A percentile compares a stretch with the other conserved stretches of the same genome.
phyloP scores from a whole-genome alignment of 2,888 invertebrate species.

The Zaprionus lineosus region DNA sequence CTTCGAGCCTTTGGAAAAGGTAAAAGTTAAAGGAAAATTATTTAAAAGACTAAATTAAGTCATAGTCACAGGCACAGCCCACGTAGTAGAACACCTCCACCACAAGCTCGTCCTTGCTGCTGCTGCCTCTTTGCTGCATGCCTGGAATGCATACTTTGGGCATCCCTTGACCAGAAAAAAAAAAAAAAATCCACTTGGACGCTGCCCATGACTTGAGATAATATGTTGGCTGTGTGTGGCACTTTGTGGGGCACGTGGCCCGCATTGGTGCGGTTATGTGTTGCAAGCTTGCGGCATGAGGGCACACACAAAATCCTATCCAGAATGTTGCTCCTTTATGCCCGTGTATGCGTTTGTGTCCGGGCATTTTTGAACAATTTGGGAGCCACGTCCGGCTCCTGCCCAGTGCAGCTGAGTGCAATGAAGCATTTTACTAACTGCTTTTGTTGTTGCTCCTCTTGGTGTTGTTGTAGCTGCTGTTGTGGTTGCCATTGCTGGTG shows the following conservation, averaged over 20 bases:
- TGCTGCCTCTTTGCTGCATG: no score
- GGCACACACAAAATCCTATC: constrained; percentile 10
- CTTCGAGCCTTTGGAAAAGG: no score
- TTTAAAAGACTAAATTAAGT: no score
- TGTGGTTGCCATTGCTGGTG: not conserved
- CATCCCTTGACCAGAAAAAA: not conserved
- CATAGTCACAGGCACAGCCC: no score
- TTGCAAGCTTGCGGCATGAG: constrained; percentile 16
- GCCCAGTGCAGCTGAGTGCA: constrained; percentile 38
- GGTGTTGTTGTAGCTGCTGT: not conserved
- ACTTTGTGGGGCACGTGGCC: constrained; percentile 12
- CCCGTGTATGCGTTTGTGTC: constrained; percentile 1
- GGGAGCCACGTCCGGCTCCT: constrained; percentile 25
- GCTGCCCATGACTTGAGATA: not conserved
- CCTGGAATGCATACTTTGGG: not conserved
- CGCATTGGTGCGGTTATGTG: constrained; percentile 31
- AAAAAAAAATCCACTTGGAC: not conserved
- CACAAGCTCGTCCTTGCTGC: no score
- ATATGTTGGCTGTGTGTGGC: not conserved
- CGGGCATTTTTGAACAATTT: constrained; percentile 31
- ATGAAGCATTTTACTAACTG: constrained; percentile 35
- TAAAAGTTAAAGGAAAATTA: no score
- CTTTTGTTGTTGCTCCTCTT: constrained; percentile 9
- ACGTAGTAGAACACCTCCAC: no score
- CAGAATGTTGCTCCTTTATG: constrained; percentile 7